Evolutionary conservation across 1,140 invertebrate genomes (phyloP).

Genomic region (Apis mellifera): DNA sequence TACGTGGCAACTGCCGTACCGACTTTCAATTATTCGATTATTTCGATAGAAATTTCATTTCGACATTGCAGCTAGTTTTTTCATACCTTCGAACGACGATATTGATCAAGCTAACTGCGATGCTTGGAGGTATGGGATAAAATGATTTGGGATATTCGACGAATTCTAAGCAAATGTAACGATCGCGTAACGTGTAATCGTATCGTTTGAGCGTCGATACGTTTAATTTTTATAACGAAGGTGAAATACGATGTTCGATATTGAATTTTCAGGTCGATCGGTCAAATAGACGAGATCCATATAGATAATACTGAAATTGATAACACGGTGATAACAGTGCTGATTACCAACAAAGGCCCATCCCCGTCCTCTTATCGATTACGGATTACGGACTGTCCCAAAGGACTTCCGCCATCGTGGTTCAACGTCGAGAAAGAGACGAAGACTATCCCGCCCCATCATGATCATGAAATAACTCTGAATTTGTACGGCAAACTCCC

Average conservation of each 20-base stretch:
- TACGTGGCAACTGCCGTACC: too few relatives aligned
- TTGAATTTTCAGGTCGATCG: constrained; percentile 63
- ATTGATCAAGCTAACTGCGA: too few relatives aligned
- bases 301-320: constrained; percentile 73
- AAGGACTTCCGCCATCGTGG: constrained; percentile 75
- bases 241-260: not conserved
- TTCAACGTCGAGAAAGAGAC: constrained; percentile 71
- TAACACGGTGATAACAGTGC: constrained; percentile 74
- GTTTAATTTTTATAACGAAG: constrained; percentile 6
- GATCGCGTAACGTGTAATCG: not conserved
- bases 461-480: constrained; percentile 75
- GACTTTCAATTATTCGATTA: too few relatives aligned
- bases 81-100: too few relatives aligned
- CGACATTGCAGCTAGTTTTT: too few relatives aligned
- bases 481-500: constrained; percentile 71
- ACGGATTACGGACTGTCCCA: constrained; percentile 77
- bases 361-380: constrained; percentile 72
- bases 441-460: constrained; percentile 75
- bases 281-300: constrained; percentile 78
- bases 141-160: too few relatives aligned
- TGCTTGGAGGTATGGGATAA: too few relatives aligned
- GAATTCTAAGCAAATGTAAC: too few relatives aligned
- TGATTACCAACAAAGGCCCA: constrained; percentile 78
- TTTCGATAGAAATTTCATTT: too few relatives aligned
- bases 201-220: not conserved